Base-by-base conservation (phyloP, 2,888 invertebrate genomes). In the Nymphalis urticae region DNA sequence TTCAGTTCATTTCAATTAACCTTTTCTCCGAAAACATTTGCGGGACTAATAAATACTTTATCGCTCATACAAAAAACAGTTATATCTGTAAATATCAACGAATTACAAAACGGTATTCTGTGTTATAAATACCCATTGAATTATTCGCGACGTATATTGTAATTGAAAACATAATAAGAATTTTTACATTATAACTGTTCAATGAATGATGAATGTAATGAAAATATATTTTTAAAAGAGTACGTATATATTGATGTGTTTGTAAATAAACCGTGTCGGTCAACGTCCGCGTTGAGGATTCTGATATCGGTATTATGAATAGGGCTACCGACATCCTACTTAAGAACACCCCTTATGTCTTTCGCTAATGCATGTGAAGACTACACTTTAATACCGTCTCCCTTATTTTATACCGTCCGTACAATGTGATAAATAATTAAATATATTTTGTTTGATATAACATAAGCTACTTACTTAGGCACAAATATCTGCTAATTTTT, bases 241-340 rank as follows among this genome's bases (percentile, higher is more conserved):
- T 4, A n/a, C 48, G 42, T 4, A 36, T 36, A 36, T 36, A 32
- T 58, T 19, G 17, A 32, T 61, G 48, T 36, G 62, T 19, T 69
- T 56, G 36, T 62, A 61, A 48, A 48, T 21, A 59, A 72, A 66
- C 65, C 71, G 65, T 74, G 74, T 61, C 73, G 74, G 74, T 74
- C 71, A 74, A 69, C 51, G 73, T 54, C 70, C 74, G 56, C 42
- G 5, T 61, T 51, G 53, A 62, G 60, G 70, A 67, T 70, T 60
- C 48, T 68, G 42, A 48, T 71, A 66, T 68, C 58, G 48, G 48
- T 66, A 61, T 51, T 64, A 63, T 42, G 62, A 54, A 53, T 62
- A 58, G 58, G 58, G 58, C 36, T 58, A 24, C 58, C 58, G 21
- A 53, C 5, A 5, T 27, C 27, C 27, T 27, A 16, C 7, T 54